Evolutionary conservation across 2,888 invertebrate species (phyloP).

Genomic region (Andrena marginata): DNA sequence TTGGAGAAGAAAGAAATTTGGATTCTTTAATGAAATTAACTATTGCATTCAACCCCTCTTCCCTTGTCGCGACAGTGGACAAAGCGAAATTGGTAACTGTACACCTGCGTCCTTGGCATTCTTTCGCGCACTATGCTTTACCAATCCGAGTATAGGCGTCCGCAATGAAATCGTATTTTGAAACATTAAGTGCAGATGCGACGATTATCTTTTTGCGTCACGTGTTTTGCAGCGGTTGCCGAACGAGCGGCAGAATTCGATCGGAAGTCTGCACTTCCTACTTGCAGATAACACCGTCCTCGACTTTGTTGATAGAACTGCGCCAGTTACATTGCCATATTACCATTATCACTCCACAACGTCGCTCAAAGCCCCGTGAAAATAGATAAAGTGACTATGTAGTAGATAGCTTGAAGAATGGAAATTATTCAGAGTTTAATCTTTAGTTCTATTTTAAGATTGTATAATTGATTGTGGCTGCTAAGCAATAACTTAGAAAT

Average conservation of each 20-base stretch:
- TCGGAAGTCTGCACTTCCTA: background rate
- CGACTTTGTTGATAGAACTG: background rate
- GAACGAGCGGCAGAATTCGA: background rate
- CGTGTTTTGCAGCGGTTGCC: background rate
- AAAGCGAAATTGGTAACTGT: constrained; percentile 15
- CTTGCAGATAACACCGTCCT: background rate
- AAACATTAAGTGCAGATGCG: constrained; percentile 25
- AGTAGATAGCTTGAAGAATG: too few relatives aligned
- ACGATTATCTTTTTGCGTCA: constrained; percentile 1
- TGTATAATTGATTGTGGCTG: too few relatives aligned
- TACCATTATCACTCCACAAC: background rate
- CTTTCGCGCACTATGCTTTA: constrained; percentile 10
- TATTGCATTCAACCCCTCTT: background rate
- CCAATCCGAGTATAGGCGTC: background rate
- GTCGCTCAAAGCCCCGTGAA: too few relatives aligned
- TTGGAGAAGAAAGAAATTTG: too few relatives aligned
- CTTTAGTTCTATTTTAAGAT: too few relatives aligned
- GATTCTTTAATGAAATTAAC: too few relatives aligned
- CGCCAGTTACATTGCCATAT: background rate
- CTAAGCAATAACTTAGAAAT: too few relatives aligned
- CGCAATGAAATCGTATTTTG: constrained; percentile 24
- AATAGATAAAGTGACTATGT: too few relatives aligned
- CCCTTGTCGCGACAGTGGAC: background rate
- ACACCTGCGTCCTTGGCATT: constrained; percentile 36
- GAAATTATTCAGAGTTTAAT: too few relatives aligned